Conservation (phyloP, 2,113 vertebrate species). For the Passer domesticus region DNA sequence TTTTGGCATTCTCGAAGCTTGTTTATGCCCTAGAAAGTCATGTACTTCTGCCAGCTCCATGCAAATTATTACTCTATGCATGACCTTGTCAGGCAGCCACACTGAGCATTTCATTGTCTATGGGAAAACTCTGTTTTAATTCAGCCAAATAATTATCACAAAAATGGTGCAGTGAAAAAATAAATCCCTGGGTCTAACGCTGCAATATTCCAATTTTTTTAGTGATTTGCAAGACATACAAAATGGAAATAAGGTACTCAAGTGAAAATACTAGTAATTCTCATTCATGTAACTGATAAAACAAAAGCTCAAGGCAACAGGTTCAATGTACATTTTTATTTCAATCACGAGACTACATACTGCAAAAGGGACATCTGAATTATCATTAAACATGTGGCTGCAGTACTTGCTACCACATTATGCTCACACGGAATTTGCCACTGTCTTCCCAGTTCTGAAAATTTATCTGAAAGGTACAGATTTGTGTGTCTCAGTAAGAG, state of each 20-base stretch:
- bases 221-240: neutral
- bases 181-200: neutral
- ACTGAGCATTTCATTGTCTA: neutral
- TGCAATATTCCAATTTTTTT: neutral
- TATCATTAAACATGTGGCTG: neutral
- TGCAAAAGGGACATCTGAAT: neutral
- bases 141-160: neutral
- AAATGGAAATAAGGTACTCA: neutral
- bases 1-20: slow-evolving; percentile 17
- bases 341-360: neutral
- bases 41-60: neutral
- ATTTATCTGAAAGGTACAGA: neutral
- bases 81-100: slow-evolving; percentile 40
- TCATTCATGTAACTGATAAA: neutral
- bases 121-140: neutral
- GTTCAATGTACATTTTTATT: neutral
- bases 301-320: neutral
- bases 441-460: neutral
- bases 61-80: neutral
- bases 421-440: neutral
- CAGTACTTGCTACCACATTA: neutral
- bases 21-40: neutral
- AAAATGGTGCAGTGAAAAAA: neutral
- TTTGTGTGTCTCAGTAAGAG: neutral
- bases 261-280: neutral